These are phyloP conservation scores for Megaustenia siamemsis DNA, from an alignment of 2,888 invertebrate genomes.

Conservation along the genomic window DNA sequence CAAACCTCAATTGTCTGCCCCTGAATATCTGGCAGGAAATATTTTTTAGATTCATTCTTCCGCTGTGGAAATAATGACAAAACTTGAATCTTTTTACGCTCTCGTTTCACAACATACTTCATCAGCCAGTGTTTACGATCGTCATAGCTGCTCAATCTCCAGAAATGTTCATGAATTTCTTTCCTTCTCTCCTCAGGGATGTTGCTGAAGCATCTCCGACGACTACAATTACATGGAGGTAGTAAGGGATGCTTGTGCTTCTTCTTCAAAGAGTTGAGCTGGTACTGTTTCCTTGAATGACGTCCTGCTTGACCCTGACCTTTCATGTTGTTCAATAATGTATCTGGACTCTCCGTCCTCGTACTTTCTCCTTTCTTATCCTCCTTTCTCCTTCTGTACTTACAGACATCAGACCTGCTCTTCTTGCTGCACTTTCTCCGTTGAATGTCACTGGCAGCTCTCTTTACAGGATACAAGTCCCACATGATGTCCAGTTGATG, in stretches of 20 bases:
- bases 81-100: background rate
- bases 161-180: slow-evolving; percentile 28
- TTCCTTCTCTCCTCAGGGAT: slow-evolving; percentile 34
- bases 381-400: background rate
- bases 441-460: background rate
- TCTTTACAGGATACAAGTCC: background rate
- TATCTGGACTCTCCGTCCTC: background rate
- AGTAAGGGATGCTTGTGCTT: slow-evolving; percentile 39
- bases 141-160: slow-evolving; percentile 18
- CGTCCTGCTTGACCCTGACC: background rate
- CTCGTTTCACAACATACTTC: slow-evolving; percentile 16
- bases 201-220: slow-evolving; percentile 20
- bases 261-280: slow-evolving; percentile 18
- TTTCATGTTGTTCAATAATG: background rate
- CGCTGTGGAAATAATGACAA: slow-evolving; percentile 22
- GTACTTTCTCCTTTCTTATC: background rate
- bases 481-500: too few relatives aligned
- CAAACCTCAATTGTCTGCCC: slow-evolving; percentile 24
- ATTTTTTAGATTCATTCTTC: slow-evolving; percentile 38
- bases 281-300: background rate
- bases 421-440: background rate
- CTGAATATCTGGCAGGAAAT: slow-evolving; percentile 17
- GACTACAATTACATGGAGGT: slow-evolving; percentile 36
- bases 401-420: background rate
- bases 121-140: slow-evolving; percentile 31